Conservation (phyloP, 2,888 invertebrate species). For the Drosophila testacea region DNA sequence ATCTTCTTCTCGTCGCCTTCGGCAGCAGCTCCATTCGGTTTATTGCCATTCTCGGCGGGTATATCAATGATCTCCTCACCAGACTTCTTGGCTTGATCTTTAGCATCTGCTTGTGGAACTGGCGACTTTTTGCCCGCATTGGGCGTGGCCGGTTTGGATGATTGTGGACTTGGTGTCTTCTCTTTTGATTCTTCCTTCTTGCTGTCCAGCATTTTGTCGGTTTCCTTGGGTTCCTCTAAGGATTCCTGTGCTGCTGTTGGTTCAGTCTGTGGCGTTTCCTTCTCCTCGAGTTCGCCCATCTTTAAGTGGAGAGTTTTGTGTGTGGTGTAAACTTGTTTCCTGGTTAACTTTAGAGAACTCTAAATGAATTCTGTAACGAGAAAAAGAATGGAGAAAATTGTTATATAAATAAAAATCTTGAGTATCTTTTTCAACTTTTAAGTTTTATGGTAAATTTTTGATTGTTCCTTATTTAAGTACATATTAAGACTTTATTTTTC, state of each 20-base stretch:
- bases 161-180: constrained; percentile 68
- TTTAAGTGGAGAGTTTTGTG: constrained; percentile 12
- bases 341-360: constrained; percentile 58
- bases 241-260: constrained; percentile 75
- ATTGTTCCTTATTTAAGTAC: no score
- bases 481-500: no score
- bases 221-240: constrained; percentile 84
- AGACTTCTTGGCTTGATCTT: constrained; percentile 47
- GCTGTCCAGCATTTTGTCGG: constrained; percentile 85
- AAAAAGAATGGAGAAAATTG: neutral
- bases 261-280: constrained; percentile 84
- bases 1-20: constrained; percentile 80
- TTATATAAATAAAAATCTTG: neutral
- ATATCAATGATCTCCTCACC: constrained; percentile 84
- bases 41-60: constrained; percentile 72
- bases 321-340: constrained; percentile 4
- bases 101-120: constrained; percentile 25
- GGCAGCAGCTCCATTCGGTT: constrained; percentile 45
- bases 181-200: constrained; percentile 73
- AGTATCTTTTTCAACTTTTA: no score
- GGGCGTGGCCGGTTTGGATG: constrained; percentile 76
- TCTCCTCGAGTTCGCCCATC: constrained; percentile 85
- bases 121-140: constrained; percentile 69
- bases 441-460: no score
- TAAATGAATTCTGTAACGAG: constrained; percentile 53